A percentile compares a stretch with the other conserved stretches of the same genome.
phyloP scores from a whole-genome alignment of 1,140 invertebrate genomes.

The Leguminivora glycinivorella region DNA sequence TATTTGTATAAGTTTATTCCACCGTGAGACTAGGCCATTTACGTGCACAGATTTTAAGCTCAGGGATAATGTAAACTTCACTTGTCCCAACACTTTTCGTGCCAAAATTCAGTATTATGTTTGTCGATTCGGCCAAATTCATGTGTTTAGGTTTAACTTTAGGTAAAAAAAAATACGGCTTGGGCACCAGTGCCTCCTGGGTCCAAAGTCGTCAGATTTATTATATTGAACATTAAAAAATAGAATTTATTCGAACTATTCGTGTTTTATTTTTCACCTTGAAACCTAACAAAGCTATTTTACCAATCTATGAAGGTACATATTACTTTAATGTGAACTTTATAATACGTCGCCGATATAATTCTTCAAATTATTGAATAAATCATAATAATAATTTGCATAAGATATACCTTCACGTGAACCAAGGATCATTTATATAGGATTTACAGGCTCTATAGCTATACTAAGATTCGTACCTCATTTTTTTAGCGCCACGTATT shows the following conservation, averaged over 20 bases:
- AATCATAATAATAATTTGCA: too few species aligned
- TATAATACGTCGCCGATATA: too few species aligned
- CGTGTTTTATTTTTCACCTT: slow-evolving; percentile 50
- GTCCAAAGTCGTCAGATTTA: slow-evolving; percentile 73
- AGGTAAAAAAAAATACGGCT: slow-evolving; percentile 64
- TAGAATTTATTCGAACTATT: slow-evolving; percentile 71
- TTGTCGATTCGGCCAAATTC: slow-evolving; percentile 46
- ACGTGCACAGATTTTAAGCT: slow-evolving; percentile 32
- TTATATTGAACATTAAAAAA: slow-evolving; percentile 73
- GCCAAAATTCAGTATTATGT: slow-evolving; percentile 59
- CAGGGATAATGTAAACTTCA: slow-evolving; percentile 16
- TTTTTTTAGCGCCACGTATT: too few species aligned
- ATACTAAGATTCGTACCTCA: too few species aligned
- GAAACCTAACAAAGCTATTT: too few species aligned
- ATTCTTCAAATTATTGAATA: too few species aligned
- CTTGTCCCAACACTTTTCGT: slow-evolving; percentile 35
- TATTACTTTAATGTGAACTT: too few species aligned
- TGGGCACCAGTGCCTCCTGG: slow-evolving; percentile 70
- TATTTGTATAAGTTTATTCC: not conserved
- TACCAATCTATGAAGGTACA: too few species aligned
- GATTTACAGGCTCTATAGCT: too few species aligned
- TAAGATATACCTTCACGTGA: too few species aligned
- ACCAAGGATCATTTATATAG: too few species aligned
- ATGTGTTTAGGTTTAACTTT: slow-evolving; percentile 50
- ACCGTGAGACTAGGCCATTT: not conserved